phyloP scores from a whole-genome alignment of 1,140 invertebrate genomes.

The Chrysoperla carnea region DNA sequence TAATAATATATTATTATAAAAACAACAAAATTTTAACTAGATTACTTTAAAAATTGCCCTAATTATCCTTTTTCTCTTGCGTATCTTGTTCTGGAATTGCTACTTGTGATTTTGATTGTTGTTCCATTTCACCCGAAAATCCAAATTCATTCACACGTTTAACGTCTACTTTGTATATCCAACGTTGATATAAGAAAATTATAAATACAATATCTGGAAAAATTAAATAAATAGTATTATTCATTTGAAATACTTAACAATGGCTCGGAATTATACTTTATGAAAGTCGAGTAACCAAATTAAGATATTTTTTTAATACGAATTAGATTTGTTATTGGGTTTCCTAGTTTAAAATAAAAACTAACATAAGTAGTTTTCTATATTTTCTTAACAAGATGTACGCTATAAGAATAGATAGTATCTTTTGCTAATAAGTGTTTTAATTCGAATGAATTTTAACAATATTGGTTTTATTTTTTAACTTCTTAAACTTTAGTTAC shows the following conservation, averaged over 20 bases:
- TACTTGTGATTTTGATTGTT: conserved; percentile 19
- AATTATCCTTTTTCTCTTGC: not conserved
- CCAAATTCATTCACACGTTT: conserved; percentile 94
- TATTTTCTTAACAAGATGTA: too few relatives aligned
- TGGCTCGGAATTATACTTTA: not conserved
- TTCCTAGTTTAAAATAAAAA: too few relatives aligned
- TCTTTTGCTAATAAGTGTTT: too few relatives aligned
- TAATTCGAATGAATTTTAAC: too few relatives aligned
- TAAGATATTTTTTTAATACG: not conserved
- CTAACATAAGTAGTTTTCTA: too few relatives aligned
- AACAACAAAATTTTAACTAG: too few relatives aligned
- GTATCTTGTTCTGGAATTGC: not conserved
- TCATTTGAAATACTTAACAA: conserved; percentile 1
- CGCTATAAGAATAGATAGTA: too few relatives aligned
- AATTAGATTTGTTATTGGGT: too few relatives aligned
- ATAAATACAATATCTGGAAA: conserved; percentile 91
- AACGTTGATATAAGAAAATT: conserved; percentile 95
- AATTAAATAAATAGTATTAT: conserved; percentile 9
- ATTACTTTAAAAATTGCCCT: not conserved
- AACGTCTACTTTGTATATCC: conserved; percentile 93
- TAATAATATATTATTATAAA: too few relatives aligned
- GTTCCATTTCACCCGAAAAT: conserved; percentile 57
- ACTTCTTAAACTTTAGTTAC: too few relatives aligned
- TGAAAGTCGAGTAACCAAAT: not conserved
- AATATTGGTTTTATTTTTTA: too few relatives aligned